A percentile compares a stretch with the other conserved stretches of the same genome.
Conservation (phyloP, 1,140 invertebrate species). For the Atta colombica region DNA sequence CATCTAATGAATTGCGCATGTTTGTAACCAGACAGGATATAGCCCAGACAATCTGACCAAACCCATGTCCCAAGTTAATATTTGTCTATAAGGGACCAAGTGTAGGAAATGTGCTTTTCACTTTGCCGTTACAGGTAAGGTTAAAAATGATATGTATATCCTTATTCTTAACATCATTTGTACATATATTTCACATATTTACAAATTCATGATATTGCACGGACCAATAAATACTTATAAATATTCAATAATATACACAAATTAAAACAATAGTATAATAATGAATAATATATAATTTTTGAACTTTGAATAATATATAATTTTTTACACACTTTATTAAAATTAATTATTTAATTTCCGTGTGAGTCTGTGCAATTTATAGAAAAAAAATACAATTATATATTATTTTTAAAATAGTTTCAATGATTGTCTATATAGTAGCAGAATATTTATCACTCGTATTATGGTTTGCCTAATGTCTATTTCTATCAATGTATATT, state of each 20-base stretch:
- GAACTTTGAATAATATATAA: slow-evolving; percentile 1
- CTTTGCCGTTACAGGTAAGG: neutral
- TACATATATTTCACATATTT: slow-evolving; percentile 65
- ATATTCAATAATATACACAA: slow-evolving; percentile 30
- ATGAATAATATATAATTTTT: slow-evolving; percentile 9
- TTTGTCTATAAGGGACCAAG: slow-evolving; percentile 61
- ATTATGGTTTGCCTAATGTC: neutral
- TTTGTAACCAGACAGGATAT: slow-evolving; percentile 66
- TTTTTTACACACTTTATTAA: neutral
- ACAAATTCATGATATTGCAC: slow-evolving; percentile 29
- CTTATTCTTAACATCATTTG: neutral
- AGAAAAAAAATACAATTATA: neutral
- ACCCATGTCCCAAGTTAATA: slow-evolving; percentile 69
- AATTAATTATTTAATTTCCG: neutral
- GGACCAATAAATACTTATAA: slow-evolving; percentile 35
- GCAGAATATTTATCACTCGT: neutral
- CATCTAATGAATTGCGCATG: slow-evolving; percentile 38
- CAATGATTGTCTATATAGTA: too few relatives aligned
- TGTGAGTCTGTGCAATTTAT: neutral
- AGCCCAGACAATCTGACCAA: slow-evolving; percentile 63
- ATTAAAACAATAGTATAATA: neutral
- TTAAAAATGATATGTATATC: neutral
- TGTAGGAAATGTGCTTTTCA: slow-evolving; percentile 54
- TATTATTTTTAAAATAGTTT: neutral
- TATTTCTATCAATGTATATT: too few relatives aligned